Evolutionary conservation across 2,113 vertebrate species (phyloP).

Genomic region (Pelvicachromis taeniatus): DNA sequence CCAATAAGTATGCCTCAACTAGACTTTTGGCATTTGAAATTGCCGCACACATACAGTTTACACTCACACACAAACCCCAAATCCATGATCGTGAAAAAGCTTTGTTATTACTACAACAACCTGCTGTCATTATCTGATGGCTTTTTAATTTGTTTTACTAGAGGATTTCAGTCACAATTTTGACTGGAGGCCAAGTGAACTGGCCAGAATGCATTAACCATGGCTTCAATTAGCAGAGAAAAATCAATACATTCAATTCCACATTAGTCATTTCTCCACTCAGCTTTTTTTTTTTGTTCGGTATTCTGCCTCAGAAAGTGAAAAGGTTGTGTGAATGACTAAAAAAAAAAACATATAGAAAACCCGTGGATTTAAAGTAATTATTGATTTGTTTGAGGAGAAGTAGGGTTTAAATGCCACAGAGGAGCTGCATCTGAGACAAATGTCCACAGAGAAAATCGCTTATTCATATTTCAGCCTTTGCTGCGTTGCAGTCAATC

Average conservation of each 20-base stretch:
- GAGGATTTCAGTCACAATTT: constrained; percentile 14
- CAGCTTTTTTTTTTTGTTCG: constrained; percentile 2
- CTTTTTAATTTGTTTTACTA: constrained; percentile 50
- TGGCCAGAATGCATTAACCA: constrained; percentile 10
- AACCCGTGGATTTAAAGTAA: constrained; percentile 42
- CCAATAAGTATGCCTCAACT: background rate
- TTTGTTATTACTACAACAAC: constrained; percentile 36
- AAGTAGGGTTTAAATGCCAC: constrained; percentile 64
- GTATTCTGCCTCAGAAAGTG: constrained; percentile 17
- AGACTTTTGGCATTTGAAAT: background rate
- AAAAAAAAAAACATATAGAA: constrained; percentile 1
- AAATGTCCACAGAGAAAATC: constrained; percentile 48
- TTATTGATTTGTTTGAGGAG: constrained; percentile 61
- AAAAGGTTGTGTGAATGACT: constrained; percentile 52
- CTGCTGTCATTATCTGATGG: constrained; percentile 20
- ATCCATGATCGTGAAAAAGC: background rate
- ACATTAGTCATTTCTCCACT: constrained; percentile 54
- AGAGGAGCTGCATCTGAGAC: constrained; percentile 33
- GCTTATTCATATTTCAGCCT: constrained; percentile 49
- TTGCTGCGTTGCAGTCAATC: constrained; percentile 41
- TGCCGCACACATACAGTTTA: background rate
- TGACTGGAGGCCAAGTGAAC: constrained; percentile 28
- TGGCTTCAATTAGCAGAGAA: constrained; percentile 30
- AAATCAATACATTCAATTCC: constrained; percentile 60
- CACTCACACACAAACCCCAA: background rate